Conservation (phyloP, 2,113 vertebrate species). For the Eudyptes chrysolophus region DNA sequence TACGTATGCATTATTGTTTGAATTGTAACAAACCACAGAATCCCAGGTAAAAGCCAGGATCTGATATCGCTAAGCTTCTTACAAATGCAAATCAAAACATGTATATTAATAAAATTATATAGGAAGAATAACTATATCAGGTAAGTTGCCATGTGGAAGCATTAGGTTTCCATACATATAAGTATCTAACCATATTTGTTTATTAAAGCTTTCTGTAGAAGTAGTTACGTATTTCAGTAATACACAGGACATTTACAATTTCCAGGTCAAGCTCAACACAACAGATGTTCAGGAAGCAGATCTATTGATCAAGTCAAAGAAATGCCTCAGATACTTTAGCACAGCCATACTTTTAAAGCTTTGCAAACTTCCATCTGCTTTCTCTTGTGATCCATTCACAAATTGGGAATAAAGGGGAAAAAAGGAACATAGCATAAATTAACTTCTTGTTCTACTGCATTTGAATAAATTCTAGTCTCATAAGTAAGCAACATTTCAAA, state of each 20-base stretch:
- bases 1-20: not conserved
- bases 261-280: constrained; percentile 55
- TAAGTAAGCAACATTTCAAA: not conserved
- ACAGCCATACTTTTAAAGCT: not conserved
- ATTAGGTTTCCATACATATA: not conserved
- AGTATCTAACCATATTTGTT: not conserved
- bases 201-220: constrained; percentile 25
- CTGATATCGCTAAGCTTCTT: not conserved
- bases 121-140: not conserved
- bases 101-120: not conserved
- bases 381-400: constrained; percentile 5
- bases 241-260: constrained; percentile 65
- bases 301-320: constrained; percentile 56
- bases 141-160: not conserved
- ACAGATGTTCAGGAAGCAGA: constrained; percentile 63
- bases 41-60: not conserved
- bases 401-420: not conserved
- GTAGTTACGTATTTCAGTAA: constrained; percentile 51
- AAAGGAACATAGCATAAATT: not conserved
- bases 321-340: constrained; percentile 28
- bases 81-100: not conserved
- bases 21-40: not conserved
- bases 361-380: constrained; percentile 17
- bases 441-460: not conserved
- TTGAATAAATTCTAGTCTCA: not conserved